Conservation (phyloP, 2,113 vertebrate genomes). For the Chroicocephalus ridibundus region DNA sequence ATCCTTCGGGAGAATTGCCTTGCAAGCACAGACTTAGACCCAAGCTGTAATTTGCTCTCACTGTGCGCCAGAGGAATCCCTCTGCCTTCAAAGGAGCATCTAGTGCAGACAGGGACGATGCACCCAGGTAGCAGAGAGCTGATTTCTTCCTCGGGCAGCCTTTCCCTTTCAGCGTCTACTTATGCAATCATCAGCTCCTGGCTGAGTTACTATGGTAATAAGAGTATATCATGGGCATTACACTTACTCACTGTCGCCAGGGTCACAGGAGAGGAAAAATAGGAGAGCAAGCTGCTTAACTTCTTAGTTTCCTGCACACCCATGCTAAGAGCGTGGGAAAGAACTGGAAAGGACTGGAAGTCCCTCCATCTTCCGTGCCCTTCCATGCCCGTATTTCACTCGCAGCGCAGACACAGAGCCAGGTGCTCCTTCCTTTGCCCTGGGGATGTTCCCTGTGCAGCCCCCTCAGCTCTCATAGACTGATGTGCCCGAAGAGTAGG, state of each 20-base stretch:
- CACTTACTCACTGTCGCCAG: neutral
- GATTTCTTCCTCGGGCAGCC: slow-evolving; percentile 5
- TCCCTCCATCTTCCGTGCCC: neutral
- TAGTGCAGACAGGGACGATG: neutral
- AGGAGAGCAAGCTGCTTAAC: neutral
- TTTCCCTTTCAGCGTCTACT: slow-evolving; percentile 26
- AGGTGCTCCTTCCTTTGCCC: neutral
- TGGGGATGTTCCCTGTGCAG: neutral
- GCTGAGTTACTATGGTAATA: slow-evolving; percentile 60
- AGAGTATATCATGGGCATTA: neutral
- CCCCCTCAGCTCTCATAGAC: fast-evolving
- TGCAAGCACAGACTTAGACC: neutral
- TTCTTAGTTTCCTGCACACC: neutral
- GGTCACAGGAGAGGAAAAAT: slow-evolving; percentile 14
- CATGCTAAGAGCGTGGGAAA: neutral
- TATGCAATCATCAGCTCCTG: neutral
- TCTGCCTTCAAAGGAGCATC: neutral
- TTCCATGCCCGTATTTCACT: neutral
- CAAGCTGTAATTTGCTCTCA: neutral
- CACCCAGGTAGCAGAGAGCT: neutral
- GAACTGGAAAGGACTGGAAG: neutral
- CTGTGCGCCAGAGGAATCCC: neutral
- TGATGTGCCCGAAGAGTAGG: neutral
- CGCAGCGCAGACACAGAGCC: neutral
- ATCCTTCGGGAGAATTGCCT: neutral